phyloP scores from a whole-genome alignment of 1,140 invertebrate genomes.

The Cherax quadricarinatus region DNA sequence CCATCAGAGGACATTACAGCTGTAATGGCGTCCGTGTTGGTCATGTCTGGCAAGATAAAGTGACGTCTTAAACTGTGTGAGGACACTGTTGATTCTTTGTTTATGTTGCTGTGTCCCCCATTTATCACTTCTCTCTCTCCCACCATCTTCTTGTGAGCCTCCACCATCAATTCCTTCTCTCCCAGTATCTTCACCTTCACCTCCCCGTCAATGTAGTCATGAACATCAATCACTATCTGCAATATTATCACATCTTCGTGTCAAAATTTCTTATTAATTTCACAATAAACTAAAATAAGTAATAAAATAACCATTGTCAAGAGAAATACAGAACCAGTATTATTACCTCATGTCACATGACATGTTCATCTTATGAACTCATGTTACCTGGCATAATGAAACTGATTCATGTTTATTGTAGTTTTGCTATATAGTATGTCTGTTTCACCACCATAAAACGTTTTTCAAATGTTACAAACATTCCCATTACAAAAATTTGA shows the following conservation, averaged over 20 bases:
- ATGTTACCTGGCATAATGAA: no score
- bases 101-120: constrained; percentile 42
- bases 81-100: constrained; percentile 6
- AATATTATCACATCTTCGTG: neutral
- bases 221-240: constrained; percentile 60
- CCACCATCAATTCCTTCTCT: constrained; percentile 51
- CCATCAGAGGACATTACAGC: constrained; percentile 87
- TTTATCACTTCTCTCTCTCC: constrained; percentile 43
- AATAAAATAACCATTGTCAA: neutral
- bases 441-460: no score
- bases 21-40: constrained; percentile 81
- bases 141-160: constrained; percentile 39
- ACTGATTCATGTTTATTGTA: no score
- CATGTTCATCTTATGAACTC: no score
- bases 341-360: no score
- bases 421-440: no score
- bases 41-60: constrained; percentile 82
- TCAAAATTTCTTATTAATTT: neutral
- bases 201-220: constrained; percentile 49
- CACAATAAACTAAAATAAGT: neutral
- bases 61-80: constrained; percentile 86
- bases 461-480: no score
- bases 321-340: no score
- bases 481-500: no score
- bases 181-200: constrained; percentile 38